Evolutionary conservation across 2,797 vertebrate species (phyloP), one percentile per base, ranked within the genome.

Genomic region (Labroides dimidiatus): DNA sequence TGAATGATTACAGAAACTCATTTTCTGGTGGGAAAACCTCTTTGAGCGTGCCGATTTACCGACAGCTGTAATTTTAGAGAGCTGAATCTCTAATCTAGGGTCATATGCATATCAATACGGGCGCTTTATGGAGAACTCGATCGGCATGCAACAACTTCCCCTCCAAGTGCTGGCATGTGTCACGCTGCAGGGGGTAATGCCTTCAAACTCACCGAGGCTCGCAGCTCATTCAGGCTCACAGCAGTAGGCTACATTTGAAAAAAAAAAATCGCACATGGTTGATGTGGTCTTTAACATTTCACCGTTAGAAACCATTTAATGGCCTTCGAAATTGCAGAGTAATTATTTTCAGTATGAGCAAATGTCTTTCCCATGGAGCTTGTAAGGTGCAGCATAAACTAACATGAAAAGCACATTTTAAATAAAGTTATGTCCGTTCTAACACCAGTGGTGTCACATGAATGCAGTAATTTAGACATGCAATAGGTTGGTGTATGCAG

Each of bases 41-140:
- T 20, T 9, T 19, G 51, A 36, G 30, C 11, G 23, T 23, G 47
- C 13, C 12, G 6, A 15, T 16, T 21, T 10, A 21, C 44, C 48
- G 6, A 44, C 80, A 74, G 82, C 79, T 84, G 81, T 57, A 12
- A 64, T 75, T 78, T 33, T 45, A 45, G 44, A 62, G 44, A 24
- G 17, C 10, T 39, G 19, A 67, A 36, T 65, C 69, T 39, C 37
- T 17, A 15, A 17, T 58, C 14, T 54, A 5, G 41, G 6, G 20
- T 81, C 55, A 65, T 84, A n/a, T 86, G 75, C 63, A 85, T 77
- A 64, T 83, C 51, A 85, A 75, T 76, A 64, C 45, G 7, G 13
- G 23, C 27, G n/a, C 45, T 60, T 68, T 14, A 54, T 41, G 1
- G 13, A 72, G 45, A 55, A 59, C 51, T 33, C 8, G 54, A 63